Conservation (phyloP, 2,797 vertebrate species). For the Rhadinocentrus ornatus region DNA sequence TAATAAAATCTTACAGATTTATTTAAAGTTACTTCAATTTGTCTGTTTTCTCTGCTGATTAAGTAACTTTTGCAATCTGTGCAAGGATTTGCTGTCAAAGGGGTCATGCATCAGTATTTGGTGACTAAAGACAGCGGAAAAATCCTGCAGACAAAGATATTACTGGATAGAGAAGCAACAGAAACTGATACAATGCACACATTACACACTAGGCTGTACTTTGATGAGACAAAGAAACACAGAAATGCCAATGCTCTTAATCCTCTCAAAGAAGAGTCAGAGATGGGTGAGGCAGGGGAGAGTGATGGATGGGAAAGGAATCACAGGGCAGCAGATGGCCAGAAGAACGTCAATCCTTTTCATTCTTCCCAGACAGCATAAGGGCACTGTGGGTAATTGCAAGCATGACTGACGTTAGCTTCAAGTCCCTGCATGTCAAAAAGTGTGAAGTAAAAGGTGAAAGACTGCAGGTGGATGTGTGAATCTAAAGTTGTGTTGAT, state of each 20-base stretch:
- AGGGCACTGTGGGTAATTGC: constrained; percentile 70
- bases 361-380: constrained; percentile 78
- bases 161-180: constrained; percentile 54
- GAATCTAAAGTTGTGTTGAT: not conserved
- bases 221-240: constrained; percentile 67
- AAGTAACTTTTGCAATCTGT: constrained; percentile 48
- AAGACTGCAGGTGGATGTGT: constrained; percentile 5
- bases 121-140: constrained; percentile 39
- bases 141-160: constrained; percentile 63
- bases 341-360: constrained; percentile 80
- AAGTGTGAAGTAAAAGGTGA: constrained; percentile 4
- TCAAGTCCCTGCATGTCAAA: constrained; percentile 55
- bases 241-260: constrained; percentile 75
- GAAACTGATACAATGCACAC: constrained; percentile 32
- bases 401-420: constrained; percentile 61
- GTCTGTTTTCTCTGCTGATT: constrained; percentile 44
- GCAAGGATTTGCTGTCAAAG: constrained; percentile 59
- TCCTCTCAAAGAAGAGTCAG: constrained; percentile 80
- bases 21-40: constrained; percentile 65
- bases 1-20: constrained; percentile 80
- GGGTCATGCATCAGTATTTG: constrained; percentile 66
- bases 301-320: constrained; percentile 52
- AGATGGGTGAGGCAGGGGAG: constrained; percentile 47
- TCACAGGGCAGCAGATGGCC: constrained; percentile 79
- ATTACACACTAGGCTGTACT: constrained; percentile 32